Percentiles rank a stretch among this genome's conserved stretches.
These are phyloP conservation scores for Adelosebastes latens DNA, from an alignment of 2,797 vertebrate species.

Conservation along the genomic window DNA sequence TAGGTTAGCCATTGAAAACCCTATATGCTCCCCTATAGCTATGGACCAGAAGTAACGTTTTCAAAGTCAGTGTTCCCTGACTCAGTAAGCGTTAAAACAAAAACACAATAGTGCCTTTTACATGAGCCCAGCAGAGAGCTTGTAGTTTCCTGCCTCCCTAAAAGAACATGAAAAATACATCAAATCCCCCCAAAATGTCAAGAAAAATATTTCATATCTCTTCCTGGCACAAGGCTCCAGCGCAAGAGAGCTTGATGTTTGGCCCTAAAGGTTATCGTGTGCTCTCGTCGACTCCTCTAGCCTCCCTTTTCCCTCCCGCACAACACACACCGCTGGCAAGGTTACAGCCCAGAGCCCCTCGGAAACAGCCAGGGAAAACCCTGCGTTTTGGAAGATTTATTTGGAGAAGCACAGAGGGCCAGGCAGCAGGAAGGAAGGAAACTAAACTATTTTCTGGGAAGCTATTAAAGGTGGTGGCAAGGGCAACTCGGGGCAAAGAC, in stretches of 20 bases:
- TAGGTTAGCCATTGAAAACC: background rate
- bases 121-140: background rate
- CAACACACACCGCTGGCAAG: slow-evolving; percentile 26
- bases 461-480: slow-evolving; percentile 1
- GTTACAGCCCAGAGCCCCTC: slow-evolving; percentile 1
- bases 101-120: background rate
- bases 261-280: slow-evolving; percentile 56
- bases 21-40: background rate
- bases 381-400: background rate
- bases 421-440: background rate
- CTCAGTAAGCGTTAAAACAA: background rate
- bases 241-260: slow-evolving; percentile 24
- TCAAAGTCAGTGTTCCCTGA: background rate
- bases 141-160: slow-evolving; percentile 2
- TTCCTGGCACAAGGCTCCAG: slow-evolving; percentile 9
- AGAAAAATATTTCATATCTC: slow-evolving; percentile 38
- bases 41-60: background rate
- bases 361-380: background rate
- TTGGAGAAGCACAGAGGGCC: background rate
- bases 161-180: slow-evolving; percentile 43
- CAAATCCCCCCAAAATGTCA: slow-evolving; percentile 42
- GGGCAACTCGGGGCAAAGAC: background rate
- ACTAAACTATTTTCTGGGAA: background rate
- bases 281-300: slow-evolving; percentile 14
- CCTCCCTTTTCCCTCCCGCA: background rate